A percentile compares a stretch with the other conserved stretches of the same genome.
Conservation (phyloP, 2,113 vertebrate species). For the Larimichthys polyactis region DNA sequence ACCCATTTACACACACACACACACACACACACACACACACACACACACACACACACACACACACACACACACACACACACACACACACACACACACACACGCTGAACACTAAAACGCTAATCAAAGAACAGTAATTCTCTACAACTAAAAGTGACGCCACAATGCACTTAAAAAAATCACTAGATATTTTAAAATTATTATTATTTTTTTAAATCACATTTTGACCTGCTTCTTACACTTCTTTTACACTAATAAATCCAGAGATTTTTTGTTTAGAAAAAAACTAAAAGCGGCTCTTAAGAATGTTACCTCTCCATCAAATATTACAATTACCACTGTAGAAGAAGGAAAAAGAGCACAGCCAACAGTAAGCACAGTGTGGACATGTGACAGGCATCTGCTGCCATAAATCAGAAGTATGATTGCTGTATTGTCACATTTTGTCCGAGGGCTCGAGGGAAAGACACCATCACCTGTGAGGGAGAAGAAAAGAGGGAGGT, state of each 20-base stretch:
- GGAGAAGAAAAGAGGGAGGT: slow-evolving; percentile 32
- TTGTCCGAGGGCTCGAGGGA: slow-evolving; percentile 37
- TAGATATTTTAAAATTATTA: background rate
- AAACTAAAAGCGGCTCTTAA: background rate
- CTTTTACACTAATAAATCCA: background rate
- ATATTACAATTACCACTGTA: background rate
- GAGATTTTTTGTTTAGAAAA: background rate
- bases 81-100: no score
- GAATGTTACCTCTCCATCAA: background rate
- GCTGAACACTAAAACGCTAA: no score
- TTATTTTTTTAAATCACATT: background rate
- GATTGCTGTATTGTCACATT: slow-evolving; percentile 43
- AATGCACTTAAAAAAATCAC: background rate
- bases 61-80: no score
- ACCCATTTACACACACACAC: no score
- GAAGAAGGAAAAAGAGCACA: background rate
- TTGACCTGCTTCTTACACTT: background rate
- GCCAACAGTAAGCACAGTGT: background rate
- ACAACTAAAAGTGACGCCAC: background rate
- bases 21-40: no score
- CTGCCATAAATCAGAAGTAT: slow-evolving; percentile 25
- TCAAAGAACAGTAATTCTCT: background rate
- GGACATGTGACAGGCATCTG: slow-evolving; percentile 20
- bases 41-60: no score
- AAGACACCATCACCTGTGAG: slow-evolving; percentile 38